Evolutionary conservation across 1,140 invertebrate genomes (phyloP).

Genomic region (Amphibalanus amphitrite): DNA sequence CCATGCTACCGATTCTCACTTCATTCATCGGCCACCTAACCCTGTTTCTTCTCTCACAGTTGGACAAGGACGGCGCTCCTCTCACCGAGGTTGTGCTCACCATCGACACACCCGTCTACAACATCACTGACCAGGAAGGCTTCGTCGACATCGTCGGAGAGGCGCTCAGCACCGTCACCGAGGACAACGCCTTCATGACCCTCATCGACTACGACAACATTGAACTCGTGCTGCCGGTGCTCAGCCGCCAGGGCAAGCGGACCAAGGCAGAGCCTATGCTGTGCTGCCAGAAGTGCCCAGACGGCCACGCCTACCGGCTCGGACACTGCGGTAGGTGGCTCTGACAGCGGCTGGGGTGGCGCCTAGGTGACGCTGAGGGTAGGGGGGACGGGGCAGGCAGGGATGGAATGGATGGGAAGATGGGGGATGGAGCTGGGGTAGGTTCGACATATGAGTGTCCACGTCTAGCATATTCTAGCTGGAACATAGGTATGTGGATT

Average conservation of each 20-base stretch:
- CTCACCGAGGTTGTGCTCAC: conserved; percentile 19
- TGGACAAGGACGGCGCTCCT: conserved; percentile 15
- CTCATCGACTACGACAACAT: conserved; percentile 21
- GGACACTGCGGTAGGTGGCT: conserved; percentile 16
- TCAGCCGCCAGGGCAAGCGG: conserved; percentile 5
- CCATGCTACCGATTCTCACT: too few species aligned
- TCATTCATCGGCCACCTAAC: too few species aligned
- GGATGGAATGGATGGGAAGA: too few species aligned
- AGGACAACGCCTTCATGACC: conserved; percentile 21
- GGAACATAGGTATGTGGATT: too few species aligned
- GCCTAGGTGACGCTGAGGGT: too few species aligned
- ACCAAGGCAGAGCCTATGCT: conserved; percentile 18
- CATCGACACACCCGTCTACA: conserved; percentile 20
- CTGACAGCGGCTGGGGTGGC: too few species aligned
- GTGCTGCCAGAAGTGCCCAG: conserved; percentile 19
- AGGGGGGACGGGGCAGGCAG: too few species aligned
- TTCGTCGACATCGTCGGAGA: conserved; percentile 19
- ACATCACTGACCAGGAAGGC: conserved; percentile 19
- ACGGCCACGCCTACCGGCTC: conserved; percentile 18
- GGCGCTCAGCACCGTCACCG: conserved; percentile 17
- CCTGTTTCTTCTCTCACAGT: conserved; percentile 7
- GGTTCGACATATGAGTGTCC: too few species aligned
- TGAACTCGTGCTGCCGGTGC: conserved; percentile 18
- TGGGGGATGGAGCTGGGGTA: too few species aligned
- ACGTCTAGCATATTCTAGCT: too few species aligned